Evolutionary conservation across 2,113 vertebrate genomes (phyloP), one percentile per base, ranked within the genome.

Genomic region (Myiagra hebetior): DNA sequence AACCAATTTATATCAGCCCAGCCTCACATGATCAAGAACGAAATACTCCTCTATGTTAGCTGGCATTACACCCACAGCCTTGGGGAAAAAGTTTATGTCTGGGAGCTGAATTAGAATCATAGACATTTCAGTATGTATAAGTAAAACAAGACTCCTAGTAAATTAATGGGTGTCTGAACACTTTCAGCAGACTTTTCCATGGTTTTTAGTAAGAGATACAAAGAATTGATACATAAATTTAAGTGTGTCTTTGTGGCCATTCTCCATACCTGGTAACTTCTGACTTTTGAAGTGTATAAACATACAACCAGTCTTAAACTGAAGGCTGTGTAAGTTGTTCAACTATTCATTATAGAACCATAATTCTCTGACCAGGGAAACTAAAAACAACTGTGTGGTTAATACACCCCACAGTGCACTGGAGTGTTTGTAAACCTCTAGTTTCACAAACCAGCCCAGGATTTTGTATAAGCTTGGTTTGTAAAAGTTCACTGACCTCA

Each of bases 401-500:
- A 67, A 8, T n/a, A 86, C 26, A 87, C 7, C 44, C 69, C 39
- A 56, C 76, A 79, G 65, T 76, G 57, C 76, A 64, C 53, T 62
- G 16, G 15, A 49, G 83, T 75, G 77, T 94, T 92, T 95, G 65
- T 26, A 89, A 78, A 57, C 87, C 80, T 92, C 83, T 49, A 62
- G 62, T 87, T 96, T 91, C 95, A 92, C 80, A 93, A 85, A 95
- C 76, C 21, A 87, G 41, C 60, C 73, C 77, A 76, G 80, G 79
- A 91, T 85, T 94, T 86, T 89, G 56, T 94, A 59, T 73, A 91
- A 89, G 62, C 62, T 86, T 33, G 57, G 87, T 93, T 85, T 96
- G 83, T 93, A 92, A 87, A 94, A 96, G 96, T 94, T 95, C 96
- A 55, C 74, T 96, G 93, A 97, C 95, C 96, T 91, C 60, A 64